A percentile compares a stretch with the other conserved stretches of the same genome.
Evolutionary conservation across 2,797 vertebrate species (phyloP).

Genomic region (Acipenser oxyrinchus): DNA sequence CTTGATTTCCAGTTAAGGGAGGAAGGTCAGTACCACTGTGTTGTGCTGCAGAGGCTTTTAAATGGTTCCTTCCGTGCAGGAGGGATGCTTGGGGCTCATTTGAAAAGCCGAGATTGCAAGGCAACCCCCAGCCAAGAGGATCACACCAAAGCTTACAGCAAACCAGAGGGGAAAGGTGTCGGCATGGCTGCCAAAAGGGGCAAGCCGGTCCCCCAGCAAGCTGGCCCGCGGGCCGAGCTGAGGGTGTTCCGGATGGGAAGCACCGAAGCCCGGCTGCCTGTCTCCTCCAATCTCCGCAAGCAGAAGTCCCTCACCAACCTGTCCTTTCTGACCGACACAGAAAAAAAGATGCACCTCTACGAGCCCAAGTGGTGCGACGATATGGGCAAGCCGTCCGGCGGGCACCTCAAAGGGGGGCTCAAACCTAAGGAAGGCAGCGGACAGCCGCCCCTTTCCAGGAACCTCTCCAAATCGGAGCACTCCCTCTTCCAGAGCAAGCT

Average conservation of each 20-base stretch:
- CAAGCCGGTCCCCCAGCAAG: slow-evolving; percentile 53
- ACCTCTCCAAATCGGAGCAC: slow-evolving; percentile 85
- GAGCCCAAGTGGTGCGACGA: slow-evolving; percentile 83
- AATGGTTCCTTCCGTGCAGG: slow-evolving; percentile 67
- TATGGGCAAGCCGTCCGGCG: slow-evolving; percentile 54
- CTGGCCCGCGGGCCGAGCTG: slow-evolving; percentile 58
- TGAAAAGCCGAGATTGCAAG: slow-evolving; percentile 69
- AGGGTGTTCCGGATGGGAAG: slow-evolving; percentile 56
- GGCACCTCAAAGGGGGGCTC: slow-evolving; percentile 40
- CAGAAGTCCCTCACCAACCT: slow-evolving; percentile 88
- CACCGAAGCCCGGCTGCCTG: slow-evolving; percentile 63
- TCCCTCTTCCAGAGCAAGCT: slow-evolving; percentile 77
- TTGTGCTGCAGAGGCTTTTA: slow-evolving; percentile 52
- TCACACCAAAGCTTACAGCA: slow-evolving; percentile 51
- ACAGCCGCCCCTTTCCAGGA: slow-evolving; percentile 67
- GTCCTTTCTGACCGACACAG: slow-evolving; percentile 82
- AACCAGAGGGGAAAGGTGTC: slow-evolving; percentile 27
- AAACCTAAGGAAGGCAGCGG: slow-evolving; percentile 51
- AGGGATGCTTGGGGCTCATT: slow-evolving; percentile 78
- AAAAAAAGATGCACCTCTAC: slow-evolving; percentile 87
- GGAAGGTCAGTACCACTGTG: too few species aligned
- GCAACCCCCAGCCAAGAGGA: slow-evolving; percentile 68
- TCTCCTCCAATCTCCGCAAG: slow-evolving; percentile 75
- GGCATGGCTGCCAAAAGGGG: slow-evolving; percentile 66
- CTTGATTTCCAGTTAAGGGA: too few species aligned